A percentile compares a stretch with the other conserved stretches of the same genome.
phyloP scores from a whole-genome alignment of 2,113 vertebrate species.

The Protobothrops mucrosquamatus region DNA sequence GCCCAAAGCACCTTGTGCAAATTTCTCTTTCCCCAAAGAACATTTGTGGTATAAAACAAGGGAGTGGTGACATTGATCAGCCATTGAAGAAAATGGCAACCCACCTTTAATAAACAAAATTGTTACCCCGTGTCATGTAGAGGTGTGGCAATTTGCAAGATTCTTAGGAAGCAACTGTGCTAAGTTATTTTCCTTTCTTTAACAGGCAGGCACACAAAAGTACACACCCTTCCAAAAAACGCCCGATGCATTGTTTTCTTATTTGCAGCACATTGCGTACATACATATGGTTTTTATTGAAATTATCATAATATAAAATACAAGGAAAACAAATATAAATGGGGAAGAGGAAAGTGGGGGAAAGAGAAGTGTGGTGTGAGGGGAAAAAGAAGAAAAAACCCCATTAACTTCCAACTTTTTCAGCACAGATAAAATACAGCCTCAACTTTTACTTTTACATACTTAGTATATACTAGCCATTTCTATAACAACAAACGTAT shows the following conservation, averaged over 20 bases:
- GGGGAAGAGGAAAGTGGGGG: neutral
- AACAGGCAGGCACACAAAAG: neutral
- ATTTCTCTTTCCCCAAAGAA: neutral
- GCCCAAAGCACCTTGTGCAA: neutral
- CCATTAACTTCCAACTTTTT: neutral
- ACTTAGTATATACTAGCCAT: too few relatives aligned
- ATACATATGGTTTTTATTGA: neutral
- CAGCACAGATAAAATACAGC: neutral
- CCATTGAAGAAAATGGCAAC: neutral
- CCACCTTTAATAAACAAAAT: constrained; percentile 27
- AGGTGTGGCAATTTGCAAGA: neutral
- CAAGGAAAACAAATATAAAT: neutral
- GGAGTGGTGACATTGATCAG: neutral
- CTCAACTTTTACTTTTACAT: neutral
- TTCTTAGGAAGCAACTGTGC: neutral
- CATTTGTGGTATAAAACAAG: neutral
- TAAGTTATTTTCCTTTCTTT: neutral
- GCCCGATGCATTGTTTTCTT: neutral
- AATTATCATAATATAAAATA: neutral
- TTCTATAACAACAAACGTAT: neutral
- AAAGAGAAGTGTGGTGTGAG: neutral
- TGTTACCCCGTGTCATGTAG: neutral
- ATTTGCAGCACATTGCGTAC: neutral
- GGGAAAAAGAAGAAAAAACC: neutral
- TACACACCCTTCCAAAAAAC: neutral